Evolutionary conservation across 2,113 vertebrate genomes (phyloP), one percentile per base, ranked within the genome.

Genomic region (Struthio camelus): DNA sequence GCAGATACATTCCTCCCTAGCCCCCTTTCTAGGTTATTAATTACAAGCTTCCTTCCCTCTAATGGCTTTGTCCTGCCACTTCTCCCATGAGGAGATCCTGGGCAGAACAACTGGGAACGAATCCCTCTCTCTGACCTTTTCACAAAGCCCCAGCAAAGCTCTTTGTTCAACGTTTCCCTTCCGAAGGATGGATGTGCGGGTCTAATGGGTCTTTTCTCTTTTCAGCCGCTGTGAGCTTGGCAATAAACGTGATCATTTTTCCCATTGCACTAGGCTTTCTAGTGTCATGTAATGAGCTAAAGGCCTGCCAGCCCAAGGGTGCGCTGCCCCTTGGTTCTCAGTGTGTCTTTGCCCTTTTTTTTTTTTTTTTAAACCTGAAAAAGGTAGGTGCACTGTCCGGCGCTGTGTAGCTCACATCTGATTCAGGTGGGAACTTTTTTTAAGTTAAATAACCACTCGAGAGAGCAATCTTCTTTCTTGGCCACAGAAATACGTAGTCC

Each of bases 261-360:
- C 46, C 56, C 11, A 32, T 30, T 17, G 24, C 54, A 18, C 56
- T 59, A 10, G 30, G 56, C 54, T 58, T 58, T 32, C 27, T 24
- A 9, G 4, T 3, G 0, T 51, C 0, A 0, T 3, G 1, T 28
- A 28, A 54, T 4, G 23, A 80, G 24, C 24, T 32, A 20, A 54
- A 0, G 3, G 24, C 54, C 44, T 23, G 6, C 25, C 38, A 61
- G 27, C 27, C 40, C 46, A 0, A 0, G 61, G 3, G 38, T 1
- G 0, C 1, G 0, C 20, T 14, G 38, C 50, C 48, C 82, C 19
- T 34, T 11, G 0, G 0, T 48, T 46, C 50, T 32, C 58, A 12
- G 14, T 0, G 2, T 32, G 54, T 11, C 20, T 67, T 30, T 18
- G 19, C 48, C 42, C 50, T 5, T 58, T 58, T 58, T 30, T 32